These are phyloP conservation scores for Aromia moschata DNA, from an alignment of 2,888 invertebrate species.

Conservation along the genomic window DNA sequence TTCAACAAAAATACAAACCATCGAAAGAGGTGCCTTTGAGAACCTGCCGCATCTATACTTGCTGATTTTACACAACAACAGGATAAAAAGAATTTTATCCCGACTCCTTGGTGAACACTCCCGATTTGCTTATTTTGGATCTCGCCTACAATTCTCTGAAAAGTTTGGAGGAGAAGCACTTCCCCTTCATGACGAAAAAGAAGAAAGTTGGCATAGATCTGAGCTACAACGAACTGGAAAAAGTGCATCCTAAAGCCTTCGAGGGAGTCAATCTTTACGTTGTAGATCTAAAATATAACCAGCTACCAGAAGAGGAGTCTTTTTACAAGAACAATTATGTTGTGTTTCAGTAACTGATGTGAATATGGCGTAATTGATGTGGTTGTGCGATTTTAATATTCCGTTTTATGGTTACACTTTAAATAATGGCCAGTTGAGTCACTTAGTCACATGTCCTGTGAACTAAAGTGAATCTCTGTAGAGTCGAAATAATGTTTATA, in stretches of 20 bases:
- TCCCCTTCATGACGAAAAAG: slow-evolving; percentile 22
- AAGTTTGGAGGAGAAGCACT: slow-evolving; percentile 16
- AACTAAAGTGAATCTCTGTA: too few species aligned
- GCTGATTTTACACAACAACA: slow-evolving; percentile 16
- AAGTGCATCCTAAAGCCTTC: slow-evolving; percentile 24
- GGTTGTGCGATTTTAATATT: too few species aligned
- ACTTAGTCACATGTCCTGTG: too few species aligned
- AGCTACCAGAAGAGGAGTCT: slow-evolving; percentile 15
- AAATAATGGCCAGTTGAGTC: too few species aligned
- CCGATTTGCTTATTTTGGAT: slow-evolving; percentile 21
- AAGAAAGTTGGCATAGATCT: slow-evolving; percentile 20
- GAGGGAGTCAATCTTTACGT: slow-evolving; percentile 4
- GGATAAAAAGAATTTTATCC: slow-evolving; percentile 10
- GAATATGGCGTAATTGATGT: too few species aligned
- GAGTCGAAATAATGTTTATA: too few species aligned
- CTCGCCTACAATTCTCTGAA: slow-evolving; percentile 17
- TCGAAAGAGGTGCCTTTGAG: slow-evolving; percentile 13
- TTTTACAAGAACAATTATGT: slow-evolving; percentile 1
- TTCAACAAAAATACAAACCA: slow-evolving; percentile 17
- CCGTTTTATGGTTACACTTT: too few species aligned
- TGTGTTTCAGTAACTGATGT: too few species aligned
- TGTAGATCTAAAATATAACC: slow-evolving; percentile 23
- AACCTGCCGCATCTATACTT: slow-evolving; percentile 14
- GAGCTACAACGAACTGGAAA: slow-evolving; percentile 16
- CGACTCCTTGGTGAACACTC: slow-evolving; percentile 18